A percentile compares a stretch with the other conserved stretches of the same genome.
Conservation (phyloP, 2,888 invertebrate genomes). For the Caradrina clavipalpis region DNA sequence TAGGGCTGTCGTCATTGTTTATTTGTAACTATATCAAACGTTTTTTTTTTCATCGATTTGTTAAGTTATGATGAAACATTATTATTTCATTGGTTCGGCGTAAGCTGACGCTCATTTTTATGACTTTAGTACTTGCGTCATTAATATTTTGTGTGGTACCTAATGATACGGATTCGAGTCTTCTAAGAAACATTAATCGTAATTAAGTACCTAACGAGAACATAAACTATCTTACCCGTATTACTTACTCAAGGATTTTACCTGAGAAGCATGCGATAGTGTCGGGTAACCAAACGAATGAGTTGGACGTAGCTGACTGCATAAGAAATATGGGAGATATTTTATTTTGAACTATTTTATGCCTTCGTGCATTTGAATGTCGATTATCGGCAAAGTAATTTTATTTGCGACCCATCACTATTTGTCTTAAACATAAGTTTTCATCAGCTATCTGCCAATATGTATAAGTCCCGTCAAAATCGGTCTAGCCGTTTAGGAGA, state of each 20-base stretch:
- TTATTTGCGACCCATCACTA: too few relatives aligned
- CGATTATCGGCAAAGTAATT: too few relatives aligned
- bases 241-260: conserved; percentile 52
- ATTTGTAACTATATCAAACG: not conserved
- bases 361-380: too few relatives aligned
- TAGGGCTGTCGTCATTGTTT: conserved; percentile 33
- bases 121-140: conserved; percentile 14
- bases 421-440: too few relatives aligned
- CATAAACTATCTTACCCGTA: conserved; percentile 46
- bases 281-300: conserved; percentile 15
- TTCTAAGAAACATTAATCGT: conserved; percentile 61
- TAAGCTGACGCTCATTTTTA: too few relatives aligned
- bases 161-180: conserved; percentile 48
- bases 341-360: not conserved
- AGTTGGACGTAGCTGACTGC: not conserved
- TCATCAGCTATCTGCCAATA: too few relatives aligned
- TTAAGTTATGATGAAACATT: conserved; percentile 10
- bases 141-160: conserved; percentile 1
- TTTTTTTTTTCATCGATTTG: too few relatives aligned
- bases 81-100: not conserved
- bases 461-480: too few relatives aligned
- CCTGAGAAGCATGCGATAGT: conserved; percentile 36
- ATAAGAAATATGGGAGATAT: conserved; percentile 13
- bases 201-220: conserved; percentile 61
- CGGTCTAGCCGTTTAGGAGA: too few relatives aligned